Evolutionary conservation across 2,888 invertebrate genomes (phyloP).

Genomic region (Trichopoda pennipes): DNA sequence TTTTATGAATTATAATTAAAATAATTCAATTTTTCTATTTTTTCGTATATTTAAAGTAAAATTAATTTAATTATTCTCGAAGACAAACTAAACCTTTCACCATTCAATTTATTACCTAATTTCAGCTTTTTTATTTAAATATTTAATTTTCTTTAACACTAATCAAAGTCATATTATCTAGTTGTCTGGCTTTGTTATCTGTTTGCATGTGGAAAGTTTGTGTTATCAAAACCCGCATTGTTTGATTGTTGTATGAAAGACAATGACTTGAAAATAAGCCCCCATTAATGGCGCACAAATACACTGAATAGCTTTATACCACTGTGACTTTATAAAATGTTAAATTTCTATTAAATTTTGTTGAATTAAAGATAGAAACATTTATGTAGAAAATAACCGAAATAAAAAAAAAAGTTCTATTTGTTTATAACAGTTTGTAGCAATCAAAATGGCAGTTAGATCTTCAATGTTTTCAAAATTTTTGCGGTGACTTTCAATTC

Average conservation of each 20-base stretch:
- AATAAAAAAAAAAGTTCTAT: too few species aligned
- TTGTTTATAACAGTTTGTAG: too few species aligned
- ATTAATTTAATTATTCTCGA: too few species aligned
- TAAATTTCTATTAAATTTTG: constrained; percentile 20
- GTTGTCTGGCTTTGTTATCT: constrained; percentile 42
- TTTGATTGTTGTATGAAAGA: constrained; percentile 25
- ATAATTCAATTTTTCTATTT: too few species aligned
- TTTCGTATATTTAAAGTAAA: too few species aligned
- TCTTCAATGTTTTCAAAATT: too few species aligned
- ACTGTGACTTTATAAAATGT: constrained; percentile 47
- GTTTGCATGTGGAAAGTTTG: constrained; percentile 38
- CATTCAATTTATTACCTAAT: neutral
- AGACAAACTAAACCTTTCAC: too few species aligned
- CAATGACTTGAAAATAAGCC: constrained; percentile 46
- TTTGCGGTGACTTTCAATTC: too few species aligned
- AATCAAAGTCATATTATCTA: constrained; percentile 38
- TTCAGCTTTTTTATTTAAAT: neutral
- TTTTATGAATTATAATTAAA: neutral
- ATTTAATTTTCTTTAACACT: neutral
- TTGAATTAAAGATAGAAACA: neutral
- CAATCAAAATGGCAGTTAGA: too few species aligned
- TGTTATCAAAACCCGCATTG: constrained; percentile 52
- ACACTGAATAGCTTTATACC: constrained; percentile 35
- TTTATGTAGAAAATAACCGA: too few species aligned
- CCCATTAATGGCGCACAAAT: constrained; percentile 43